Conservation (phyloP, 2,888 invertebrate species). For the Ctenicera cuprea region DNA sequence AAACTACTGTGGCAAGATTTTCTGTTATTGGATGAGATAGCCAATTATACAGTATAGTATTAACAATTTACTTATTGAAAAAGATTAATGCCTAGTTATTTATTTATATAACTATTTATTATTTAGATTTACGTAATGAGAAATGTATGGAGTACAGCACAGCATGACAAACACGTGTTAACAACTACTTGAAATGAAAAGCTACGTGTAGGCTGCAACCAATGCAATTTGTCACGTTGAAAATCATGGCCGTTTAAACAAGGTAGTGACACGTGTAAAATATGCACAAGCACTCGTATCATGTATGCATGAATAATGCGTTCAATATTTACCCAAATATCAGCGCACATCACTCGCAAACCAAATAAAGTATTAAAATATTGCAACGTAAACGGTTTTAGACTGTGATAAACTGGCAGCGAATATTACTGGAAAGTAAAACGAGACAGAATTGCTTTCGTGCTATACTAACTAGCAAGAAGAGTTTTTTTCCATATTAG, state of each 20-base stretch:
- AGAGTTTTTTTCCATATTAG: no score
- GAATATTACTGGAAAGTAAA: slow-evolving; percentile 1
- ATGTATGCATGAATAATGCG: slow-evolving; percentile 65
- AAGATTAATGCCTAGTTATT: no score
- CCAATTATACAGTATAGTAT: no score
- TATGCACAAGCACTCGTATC: slow-evolving; percentile 69
- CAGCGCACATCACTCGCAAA: slow-evolving; percentile 48
- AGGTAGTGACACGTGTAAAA: slow-evolving; percentile 68
- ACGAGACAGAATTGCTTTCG: no score
- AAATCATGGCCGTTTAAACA: slow-evolving; percentile 68
- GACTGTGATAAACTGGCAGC: slow-evolving; percentile 30
- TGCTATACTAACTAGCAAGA: no score
- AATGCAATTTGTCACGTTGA: slow-evolving; percentile 64
- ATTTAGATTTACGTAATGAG: no score
- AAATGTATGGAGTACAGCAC: no score
- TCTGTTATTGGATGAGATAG: no score
- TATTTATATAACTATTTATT: no score
- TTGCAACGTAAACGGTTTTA: slow-evolving; percentile 37
- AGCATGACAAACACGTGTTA: no score
- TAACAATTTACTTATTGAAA: no score
- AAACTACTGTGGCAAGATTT: no score
- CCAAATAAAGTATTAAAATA: slow-evolving; percentile 56
- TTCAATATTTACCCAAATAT: slow-evolving; percentile 66
- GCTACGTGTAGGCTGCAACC: slow-evolving; percentile 1
- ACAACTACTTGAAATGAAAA: not conserved